Evolutionary conservation across 1,140 invertebrate genomes (phyloP).

Genomic region (Drosophila pseudoobscura): DNA sequence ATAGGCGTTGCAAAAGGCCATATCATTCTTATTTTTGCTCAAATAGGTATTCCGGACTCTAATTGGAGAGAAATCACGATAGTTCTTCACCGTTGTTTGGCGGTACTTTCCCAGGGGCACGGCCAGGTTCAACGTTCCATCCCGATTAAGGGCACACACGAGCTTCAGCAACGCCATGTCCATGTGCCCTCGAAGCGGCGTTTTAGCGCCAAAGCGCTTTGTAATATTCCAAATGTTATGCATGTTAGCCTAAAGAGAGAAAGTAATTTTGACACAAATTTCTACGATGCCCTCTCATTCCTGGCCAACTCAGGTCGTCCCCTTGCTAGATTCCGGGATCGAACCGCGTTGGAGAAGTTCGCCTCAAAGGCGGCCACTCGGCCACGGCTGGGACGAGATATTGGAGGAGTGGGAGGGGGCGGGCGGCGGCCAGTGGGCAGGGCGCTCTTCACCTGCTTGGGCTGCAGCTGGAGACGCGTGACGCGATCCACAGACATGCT

Average conservation of each 20-base stretch:
- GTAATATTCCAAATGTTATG: constrained; percentile 22
- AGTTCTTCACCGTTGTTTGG: constrained; percentile 1
- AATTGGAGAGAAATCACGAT: not conserved
- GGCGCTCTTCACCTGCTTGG: constrained; percentile 62
- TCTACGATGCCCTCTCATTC: constrained; percentile 18
- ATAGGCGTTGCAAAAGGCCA: too few relatives aligned
- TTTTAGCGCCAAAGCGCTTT: constrained; percentile 6
- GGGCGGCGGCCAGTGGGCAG: constrained; percentile 43
- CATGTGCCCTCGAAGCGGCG: not conserved
- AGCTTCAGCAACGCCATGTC: constrained; percentile 34
- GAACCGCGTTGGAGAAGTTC: constrained; percentile 63
- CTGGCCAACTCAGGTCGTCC: constrained; percentile 55
- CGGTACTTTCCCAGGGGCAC: not conserved
- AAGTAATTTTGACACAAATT: not conserved
- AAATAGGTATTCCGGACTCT: not conserved
- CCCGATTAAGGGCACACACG: not conserved
- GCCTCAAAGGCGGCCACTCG: constrained; percentile 61
- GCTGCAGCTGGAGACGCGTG: constrained; percentile 54
- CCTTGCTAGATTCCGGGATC: constrained; percentile 48
- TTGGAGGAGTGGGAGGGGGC: constrained; percentile 19
- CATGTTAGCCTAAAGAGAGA: constrained; percentile 2
- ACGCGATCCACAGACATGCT: constrained; percentile 82
- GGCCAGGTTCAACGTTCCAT: not conserved
- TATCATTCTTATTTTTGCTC: too few relatives aligned
- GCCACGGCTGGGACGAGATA: constrained; percentile 3